A percentile compares a stretch with the other conserved stretches of the same genome.
Conservation (phyloP, 2,888 invertebrate genomes). For the Auanema freiburgensis region DNA sequence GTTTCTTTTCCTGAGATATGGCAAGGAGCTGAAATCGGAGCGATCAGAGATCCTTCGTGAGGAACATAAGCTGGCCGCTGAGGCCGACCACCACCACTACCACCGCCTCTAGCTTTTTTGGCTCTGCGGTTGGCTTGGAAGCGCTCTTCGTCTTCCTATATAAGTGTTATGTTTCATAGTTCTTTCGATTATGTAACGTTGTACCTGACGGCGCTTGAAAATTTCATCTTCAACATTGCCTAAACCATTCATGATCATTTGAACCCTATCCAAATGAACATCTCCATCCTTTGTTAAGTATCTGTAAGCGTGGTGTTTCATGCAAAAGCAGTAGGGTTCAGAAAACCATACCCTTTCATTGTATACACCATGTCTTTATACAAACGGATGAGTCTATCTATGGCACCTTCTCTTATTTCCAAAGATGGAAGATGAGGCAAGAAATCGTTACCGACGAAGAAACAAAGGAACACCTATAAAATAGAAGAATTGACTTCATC, state of each 20-base stretch:
- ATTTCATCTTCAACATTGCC: constrained; percentile 95
- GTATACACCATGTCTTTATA: constrained; percentile 75
- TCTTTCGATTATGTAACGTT: not conserved
- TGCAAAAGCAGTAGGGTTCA: not conserved
- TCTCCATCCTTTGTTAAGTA: constrained; percentile 92
- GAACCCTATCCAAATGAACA: constrained; percentile 88
- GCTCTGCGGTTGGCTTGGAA: constrained; percentile 71
- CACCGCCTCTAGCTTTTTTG: constrained; percentile 64
- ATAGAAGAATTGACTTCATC: not conserved
- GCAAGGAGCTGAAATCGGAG: constrained; percentile 29
- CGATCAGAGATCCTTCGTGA: constrained; percentile 28
- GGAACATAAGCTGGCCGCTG: constrained; percentile 39
- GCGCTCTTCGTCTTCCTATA: constrained; percentile 42
- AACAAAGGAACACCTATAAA: constrained; percentile 85
- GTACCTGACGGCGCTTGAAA: constrained; percentile 81
- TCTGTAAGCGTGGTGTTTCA: constrained; percentile 64
- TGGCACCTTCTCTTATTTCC: constrained; percentile 80
- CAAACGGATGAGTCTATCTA: constrained; percentile 85
- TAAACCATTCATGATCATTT: constrained; percentile 87
- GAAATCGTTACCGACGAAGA: constrained; percentile 95
- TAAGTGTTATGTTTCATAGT: not conserved
- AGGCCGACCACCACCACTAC: constrained; percentile 10
- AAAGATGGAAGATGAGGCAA: constrained; percentile 94
- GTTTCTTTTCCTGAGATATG: constrained; percentile 36
- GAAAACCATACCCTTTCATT: constrained; percentile 37